Evolutionary conservation across 1,140 invertebrate species (phyloP), one percentile per base, ranked within the genome.

Genomic region (Apis cerana): DNA sequence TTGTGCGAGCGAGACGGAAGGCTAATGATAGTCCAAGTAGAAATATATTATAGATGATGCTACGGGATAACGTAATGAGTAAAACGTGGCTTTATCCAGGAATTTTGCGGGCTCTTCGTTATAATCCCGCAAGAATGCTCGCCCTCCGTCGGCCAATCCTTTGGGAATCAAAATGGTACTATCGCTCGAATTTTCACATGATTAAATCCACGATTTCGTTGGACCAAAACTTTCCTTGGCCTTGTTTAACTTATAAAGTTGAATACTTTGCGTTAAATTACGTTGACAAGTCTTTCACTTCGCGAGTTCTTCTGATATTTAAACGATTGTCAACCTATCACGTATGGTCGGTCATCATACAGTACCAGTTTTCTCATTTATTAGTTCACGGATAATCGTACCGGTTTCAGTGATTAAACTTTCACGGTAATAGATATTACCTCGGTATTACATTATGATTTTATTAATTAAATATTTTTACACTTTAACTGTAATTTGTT

Each of bases 11-110:
- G 71, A 75, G 69, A 75, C 56, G 80, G 54, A 43, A 74, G 74
- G 33, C 74, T 82, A 82, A 82, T 82, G 75, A 77, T 82, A 76
- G 80, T 62, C 65, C 75, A 43, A 77, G 80, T 77, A 69, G 64
- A 82, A 82, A 77, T 77, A 82, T 82, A 69, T 77, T 82, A 77
- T 77, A 82, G 74, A 69, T 23, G 80, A 82, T 82, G 65, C 52
- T 58, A 50, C 58, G 48, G 75, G 74, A 82, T 77, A 82, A 68
- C 17, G 65, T 82, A 77, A 82, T 54, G 75, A 82, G 75, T 43
- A 76, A 65, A 80, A 75, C 79, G 62, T 81, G 79, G 71, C 68
- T 72, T 62, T 59, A 71, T 56, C 33, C 7, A 33, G 43, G 71
- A 75, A 75, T 75, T 75, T 81, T 56, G 23, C 79, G 52, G 67